Percentiles rank a stretch among this genome's conserved stretches.
Evolutionary conservation across 1,140 invertebrate genomes (phyloP).

Genomic region (Platyura marginata): DNA sequence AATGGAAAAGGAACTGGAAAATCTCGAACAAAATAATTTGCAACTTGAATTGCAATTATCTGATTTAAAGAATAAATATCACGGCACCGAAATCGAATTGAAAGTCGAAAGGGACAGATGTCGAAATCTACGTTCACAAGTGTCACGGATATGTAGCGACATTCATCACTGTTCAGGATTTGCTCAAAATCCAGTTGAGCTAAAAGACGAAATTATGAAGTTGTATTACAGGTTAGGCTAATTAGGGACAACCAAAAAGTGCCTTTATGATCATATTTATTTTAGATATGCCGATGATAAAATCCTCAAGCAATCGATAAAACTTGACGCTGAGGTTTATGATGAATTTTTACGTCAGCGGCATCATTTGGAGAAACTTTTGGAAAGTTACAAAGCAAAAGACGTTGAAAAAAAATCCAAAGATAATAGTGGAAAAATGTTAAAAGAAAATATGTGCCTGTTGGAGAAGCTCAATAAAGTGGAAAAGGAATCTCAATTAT

Average conservation of each 20-base stretch:
- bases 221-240: too few relatives aligned
- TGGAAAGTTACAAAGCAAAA: constrained; percentile 30
- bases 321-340: constrained; percentile 49
- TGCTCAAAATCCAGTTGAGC: constrained; percentile 52
- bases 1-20: constrained; percentile 43
- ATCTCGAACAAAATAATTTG: constrained; percentile 37
- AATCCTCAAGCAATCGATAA: constrained; percentile 37
- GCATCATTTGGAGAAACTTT: constrained; percentile 56
- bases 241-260: constrained; percentile 6
- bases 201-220: constrained; percentile 58
- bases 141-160: constrained; percentile 60
- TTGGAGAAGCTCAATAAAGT: constrained; percentile 56
- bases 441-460: constrained; percentile 55
- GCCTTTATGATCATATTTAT: constrained; percentile 33
- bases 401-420: constrained; percentile 12
- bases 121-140: constrained; percentile 39
- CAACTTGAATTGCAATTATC: constrained; percentile 49
- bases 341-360: constrained; percentile 61
- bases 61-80: constrained; percentile 57
- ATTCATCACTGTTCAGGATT: constrained; percentile 53
- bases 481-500: constrained; percentile 42
- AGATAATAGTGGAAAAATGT: constrained; percentile 17
- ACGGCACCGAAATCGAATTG: constrained; percentile 43
- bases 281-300: constrained; percentile 54
- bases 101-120: constrained; percentile 41